Conservation (phyloP, 1,140 invertebrate species). For the Drosophila melanogaster region Release_6_plus_ISO1_MT NT_033777.3:31578501-31579000, state of each 20-base stretch:
- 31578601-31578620: slow-evolving; percentile 83
- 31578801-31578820: slow-evolving; percentile 86
- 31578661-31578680: slow-evolving; percentile 81
- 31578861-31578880: slow-evolving; percentile 88
- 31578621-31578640: slow-evolving; percentile 83
- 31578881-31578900: slow-evolving; percentile 85
- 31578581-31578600: slow-evolving; percentile 79
- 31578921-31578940: slow-evolving; percentile 85
- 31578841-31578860: slow-evolving; percentile 87
- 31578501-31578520: slow-evolving; percentile 63
- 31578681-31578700: slow-evolving; percentile 86
- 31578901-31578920: slow-evolving; percentile 87
- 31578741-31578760: slow-evolving; percentile 90
- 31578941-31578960: slow-evolving; percentile 80
- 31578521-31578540: slow-evolving; percentile 72
- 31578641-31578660: slow-evolving; percentile 69
- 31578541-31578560: slow-evolving; percentile 72
- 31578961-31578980: slow-evolving; percentile 55
- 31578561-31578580: slow-evolving; percentile 79
- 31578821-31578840: slow-evolving; percentile 87
- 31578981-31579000: slow-evolving; percentile 76
- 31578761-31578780: slow-evolving; percentile 86
- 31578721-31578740: slow-evolving; percentile 89
- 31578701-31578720: slow-evolving; percentile 88
- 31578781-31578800: slow-evolving; percentile 86